Base-by-base conservation (phyloP, 1,140 invertebrate genomes). In the Papilio helenus region DNA sequence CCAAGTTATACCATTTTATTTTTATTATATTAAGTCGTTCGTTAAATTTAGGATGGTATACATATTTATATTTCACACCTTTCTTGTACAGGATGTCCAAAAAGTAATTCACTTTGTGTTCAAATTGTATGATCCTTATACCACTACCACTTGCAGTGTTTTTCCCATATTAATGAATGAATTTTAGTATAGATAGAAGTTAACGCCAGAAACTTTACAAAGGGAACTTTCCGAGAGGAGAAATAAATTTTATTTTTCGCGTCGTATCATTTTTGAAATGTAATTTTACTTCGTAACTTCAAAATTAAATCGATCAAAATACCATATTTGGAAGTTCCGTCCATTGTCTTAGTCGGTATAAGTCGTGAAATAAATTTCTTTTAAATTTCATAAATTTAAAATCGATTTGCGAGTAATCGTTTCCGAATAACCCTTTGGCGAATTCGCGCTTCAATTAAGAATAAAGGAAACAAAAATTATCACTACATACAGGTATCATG, bases 341-440 rank as follows among this genome's bases (percentile, higher is more conserved):
- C 20, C 23, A 12, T 61, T 26, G 23, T 61, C 58, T 26, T 26
- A 2, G 3, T 3, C 23, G 58, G 12, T 26, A 26, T 3, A 61
- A 20, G 20, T 14, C 8, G n/a, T 23, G 58, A 61, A 61, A 26
- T 10, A 61, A 12, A 26, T 78, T 82, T 72, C 77, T 83, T 83
- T 79, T 73, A 74, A 82, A 65, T 81, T 3, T 12, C 2, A 26
- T 9, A 26, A 61, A 61, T 23, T 23, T 23, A 26, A 12, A 61
- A 23, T 23, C 9, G 20, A 12, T 23, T 61, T 23, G 10, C 23
- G 20, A 26, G 12, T 12, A 61, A 61, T 61, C 58, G 10, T 61
- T 61, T 61, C 12, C 58, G 10, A 23, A 61, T 23, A 10, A 9
- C 23, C 20, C 58, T 61, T 23, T 23, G 55, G 8, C 23, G 3